Evolutionary conservation across 1,140 invertebrate species (phyloP), one percentile per base, ranked within the genome.

Genomic region (Copidosoma floridanum): DNA sequence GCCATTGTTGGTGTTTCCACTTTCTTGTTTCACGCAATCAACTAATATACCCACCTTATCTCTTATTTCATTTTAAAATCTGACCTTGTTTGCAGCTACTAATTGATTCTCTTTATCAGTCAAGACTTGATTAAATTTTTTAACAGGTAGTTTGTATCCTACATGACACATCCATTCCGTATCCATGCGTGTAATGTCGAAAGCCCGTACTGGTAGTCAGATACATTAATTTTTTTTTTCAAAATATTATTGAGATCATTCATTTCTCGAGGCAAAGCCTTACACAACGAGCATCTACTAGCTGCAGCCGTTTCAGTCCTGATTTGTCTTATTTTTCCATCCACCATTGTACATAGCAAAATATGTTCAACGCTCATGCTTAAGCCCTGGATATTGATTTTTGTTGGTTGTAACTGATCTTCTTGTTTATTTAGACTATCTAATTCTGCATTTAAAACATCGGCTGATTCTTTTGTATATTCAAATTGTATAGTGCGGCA

Each of bases 101-200:
- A 41, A 41, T 41, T 57, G 20, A 47, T 57, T 58, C 4, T 50
- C 23, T 14, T 26, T 2, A 26, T 26, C 24, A 6, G 37, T 40
- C 12, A 54, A 41, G 27, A 29, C 51, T 20, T 16, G 11, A 11
- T n/a, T 16, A 14, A 24, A 27, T 44, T 58, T 47, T 50, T 41
- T 50, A 27, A 50, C 41, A 12, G 12, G 7, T 40, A 47, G 24
- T 11, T 23, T 41, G 44, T 55, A 55, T 10, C 40, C 53, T 32
- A 55, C 14, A 23, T 55, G 24, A 8, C 43, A 26, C 11, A 44
- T 21, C 10, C 53, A 55, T 55, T 27, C n/a, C 53, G 21, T 32
- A 55, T 55, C 53, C 40, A 55, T 12, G 38, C 53, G 32, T 55
- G 53, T n/a, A 55, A 20, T 2, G 40, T 55, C 5, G 40, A 27